phyloP scores from a whole-genome alignment of 2,888 invertebrate species.

The Ophioninae sp. region DNA sequence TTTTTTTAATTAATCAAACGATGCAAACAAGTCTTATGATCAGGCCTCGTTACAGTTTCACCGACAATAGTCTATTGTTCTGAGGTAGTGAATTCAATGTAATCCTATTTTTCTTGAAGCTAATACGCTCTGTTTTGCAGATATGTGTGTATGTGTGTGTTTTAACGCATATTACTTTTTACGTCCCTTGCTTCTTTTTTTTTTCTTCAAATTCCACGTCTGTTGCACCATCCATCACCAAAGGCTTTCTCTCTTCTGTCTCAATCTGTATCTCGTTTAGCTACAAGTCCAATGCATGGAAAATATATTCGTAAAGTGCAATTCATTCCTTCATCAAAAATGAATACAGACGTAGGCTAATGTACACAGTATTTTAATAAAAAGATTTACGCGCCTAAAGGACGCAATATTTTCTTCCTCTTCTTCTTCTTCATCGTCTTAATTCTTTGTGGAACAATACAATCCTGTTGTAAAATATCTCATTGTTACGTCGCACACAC shows the following conservation, averaged over 20 bases:
- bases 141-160: constrained; percentile 65
- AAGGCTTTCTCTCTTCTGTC: constrained; percentile 41
- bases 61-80: constrained; percentile 61
- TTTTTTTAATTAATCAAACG: constrained; percentile 44
- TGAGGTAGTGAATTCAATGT: constrained; percentile 79
- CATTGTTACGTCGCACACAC: constrained; percentile 47
- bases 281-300: constrained; percentile 76
- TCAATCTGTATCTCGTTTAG: constrained; percentile 60
- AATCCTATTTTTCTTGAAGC: constrained; percentile 77
- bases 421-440: constrained; percentile 36
- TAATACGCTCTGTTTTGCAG: constrained; percentile 72
- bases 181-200: constrained; percentile 43
- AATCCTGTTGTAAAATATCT: constrained; percentile 63
- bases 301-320: constrained; percentile 59
- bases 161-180: constrained; percentile 66
- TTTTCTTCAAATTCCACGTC: background rate
- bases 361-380: constrained; percentile 55
- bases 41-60: constrained; percentile 54
- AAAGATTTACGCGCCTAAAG: constrained; percentile 61
- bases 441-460: constrained; percentile 61
- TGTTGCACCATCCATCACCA: constrained; percentile 51
- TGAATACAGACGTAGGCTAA: constrained; percentile 63
- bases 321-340: constrained; percentile 59
- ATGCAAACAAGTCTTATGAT: constrained; percentile 59
- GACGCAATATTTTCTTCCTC: constrained; percentile 55